Base-by-base conservation (phyloP, 2,888 invertebrate genomes). In the Pyrrhia umbra region DNA sequence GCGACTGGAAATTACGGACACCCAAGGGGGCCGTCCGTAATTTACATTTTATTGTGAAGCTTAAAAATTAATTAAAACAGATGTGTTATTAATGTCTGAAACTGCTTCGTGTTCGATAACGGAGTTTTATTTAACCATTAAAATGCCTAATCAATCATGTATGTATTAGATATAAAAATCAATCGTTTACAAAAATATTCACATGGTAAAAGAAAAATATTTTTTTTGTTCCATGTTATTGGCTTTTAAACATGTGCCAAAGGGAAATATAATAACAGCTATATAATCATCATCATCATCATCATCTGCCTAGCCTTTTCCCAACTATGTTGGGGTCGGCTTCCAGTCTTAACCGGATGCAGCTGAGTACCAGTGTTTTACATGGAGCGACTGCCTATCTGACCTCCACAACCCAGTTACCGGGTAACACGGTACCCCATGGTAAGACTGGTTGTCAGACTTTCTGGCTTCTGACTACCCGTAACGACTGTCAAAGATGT, bases 31-130 rank as follows among this genome's bases (percentile, higher is more conserved):
- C 25, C 23, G 18, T 37, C 30, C 21, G 37, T 57, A 55, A 62
- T 72, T 63, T 72, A 37, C 54, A 63, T 68, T 72, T 55, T 58
- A 72, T 63, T 68, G 51, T 63, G 40, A 34, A 60, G 62, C 39
- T 49, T 50, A 46, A 68, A 63, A 62, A 58, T 50, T 55, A 57
- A 75, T 68, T 71, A 54, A 64, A 59, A 25, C 39, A 15, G 30
- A 43, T 43, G 60, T 59, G 34, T 57, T 54, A 54, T 47, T 46
- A 42, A 34, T 25, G 18, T 13, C 54, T 34, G 46, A 34, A 57
- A 27, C 16, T 45, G 18, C 45, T 50, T 39, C n/a, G 6, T 62
- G 21, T 57, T 60, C 18, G 23, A 37, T 49, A 23, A 21, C 6
- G 2, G 6, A 27, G 15, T 40, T 59, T 42, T 34, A 56, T 52